Conservation (phyloP, 2,113 vertebrate species). For the Sialia sialis region DNA sequence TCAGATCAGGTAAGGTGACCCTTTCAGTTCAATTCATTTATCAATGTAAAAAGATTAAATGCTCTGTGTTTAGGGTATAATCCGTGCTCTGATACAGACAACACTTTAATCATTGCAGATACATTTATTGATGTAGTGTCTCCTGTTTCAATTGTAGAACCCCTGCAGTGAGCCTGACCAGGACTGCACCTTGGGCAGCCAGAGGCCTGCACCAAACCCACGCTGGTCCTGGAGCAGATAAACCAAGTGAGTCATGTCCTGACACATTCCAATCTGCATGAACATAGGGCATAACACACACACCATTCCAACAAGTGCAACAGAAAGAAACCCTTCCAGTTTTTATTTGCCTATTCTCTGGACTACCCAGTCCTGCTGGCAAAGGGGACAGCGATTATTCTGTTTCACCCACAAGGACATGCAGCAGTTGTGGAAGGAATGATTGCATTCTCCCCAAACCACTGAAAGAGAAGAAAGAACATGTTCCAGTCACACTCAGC, state of each 20-base stretch:
- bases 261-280: neutral
- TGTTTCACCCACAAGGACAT: conserved; percentile 99
- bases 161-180: conserved; percentile 1
- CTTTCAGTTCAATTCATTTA: neutral
- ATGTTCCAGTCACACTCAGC: conserved; percentile 4
- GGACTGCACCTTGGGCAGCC: neutral
- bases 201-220: neutral
- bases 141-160: neutral
- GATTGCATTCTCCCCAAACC: conserved; percentile 99
- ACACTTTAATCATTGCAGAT: conserved; percentile 17
- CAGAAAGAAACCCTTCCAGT: neutral
- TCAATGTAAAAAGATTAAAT: neutral
- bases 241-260: neutral
- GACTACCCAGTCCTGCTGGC: conserved; percentile 99
- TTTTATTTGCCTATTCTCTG: conserved; percentile 97
- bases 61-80: neutral
- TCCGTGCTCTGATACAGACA: neutral
- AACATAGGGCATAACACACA: neutral
- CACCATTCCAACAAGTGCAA: neutral
- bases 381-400: conserved; percentile 98
- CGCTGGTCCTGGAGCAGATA: neutral
- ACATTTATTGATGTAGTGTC: neutral
- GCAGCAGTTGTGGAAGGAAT: conserved; percentile 99
- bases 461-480: conserved; percentile 79
- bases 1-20: neutral